These are phyloP conservation scores for Metopia argyrocephala DNA, from an alignment of 2,888 invertebrate species.

Conservation along the genomic window DNA sequence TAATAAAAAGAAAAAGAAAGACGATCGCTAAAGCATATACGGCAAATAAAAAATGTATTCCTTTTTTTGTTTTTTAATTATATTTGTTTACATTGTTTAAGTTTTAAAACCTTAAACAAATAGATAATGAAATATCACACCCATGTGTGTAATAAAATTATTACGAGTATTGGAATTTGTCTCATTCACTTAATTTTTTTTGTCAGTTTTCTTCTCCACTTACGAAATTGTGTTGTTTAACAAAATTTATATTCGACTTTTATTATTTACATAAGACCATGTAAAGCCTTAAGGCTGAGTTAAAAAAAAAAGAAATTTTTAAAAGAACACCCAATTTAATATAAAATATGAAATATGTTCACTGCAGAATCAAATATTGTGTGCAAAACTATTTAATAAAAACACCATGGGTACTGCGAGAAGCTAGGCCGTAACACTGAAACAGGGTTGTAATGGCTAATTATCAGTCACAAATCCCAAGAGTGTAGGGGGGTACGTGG, in stretches of 20 bases:
- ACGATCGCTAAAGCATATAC: not conserved
- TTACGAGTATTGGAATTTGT: slow-evolving; percentile 18
- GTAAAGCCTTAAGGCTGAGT: too few relatives aligned
- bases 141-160: slow-evolving; percentile 59
- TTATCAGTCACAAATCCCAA: too few relatives aligned
- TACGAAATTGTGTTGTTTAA: slow-evolving; percentile 10
- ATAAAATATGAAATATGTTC: too few relatives aligned
- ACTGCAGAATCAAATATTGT: too few relatives aligned
- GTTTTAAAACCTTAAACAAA: slow-evolving; percentile 36
- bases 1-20: not conserved
- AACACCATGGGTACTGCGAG: too few relatives aligned
- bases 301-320: too few relatives aligned
- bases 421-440: too few relatives aligned
- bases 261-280: too few relatives aligned
- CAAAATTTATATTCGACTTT: not conserved
- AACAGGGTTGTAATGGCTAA: too few relatives aligned
- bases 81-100: not conserved
- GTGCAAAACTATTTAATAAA: too few relatives aligned
- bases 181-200: slow-evolving; percentile 6
- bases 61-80: slow-evolving; percentile 24
- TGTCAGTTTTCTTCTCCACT: not conserved
- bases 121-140: slow-evolving; percentile 58
- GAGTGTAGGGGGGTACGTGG: too few relatives aligned
- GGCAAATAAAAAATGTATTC: slow-evolving; percentile 18
- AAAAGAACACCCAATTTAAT: too few relatives aligned